Percentiles rank a stretch among this genome's conserved stretches.
phyloP scores from a whole-genome alignment of 2,797 vertebrate species.

The Emys orbicularis region DNA sequence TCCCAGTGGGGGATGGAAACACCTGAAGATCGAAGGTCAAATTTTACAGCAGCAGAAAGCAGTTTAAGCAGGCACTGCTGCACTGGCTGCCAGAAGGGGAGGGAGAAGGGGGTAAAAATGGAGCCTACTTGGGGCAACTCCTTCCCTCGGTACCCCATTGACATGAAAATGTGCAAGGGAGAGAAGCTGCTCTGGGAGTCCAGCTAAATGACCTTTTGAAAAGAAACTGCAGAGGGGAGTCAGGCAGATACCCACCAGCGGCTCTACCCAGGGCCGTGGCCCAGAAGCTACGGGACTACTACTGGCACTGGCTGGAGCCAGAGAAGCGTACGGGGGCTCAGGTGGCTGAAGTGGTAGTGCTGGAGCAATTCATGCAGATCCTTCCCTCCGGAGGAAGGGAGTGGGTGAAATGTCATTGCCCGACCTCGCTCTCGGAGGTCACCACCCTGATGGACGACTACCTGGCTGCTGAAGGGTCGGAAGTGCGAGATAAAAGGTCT shows the following conservation, averaged over 20 bases:
- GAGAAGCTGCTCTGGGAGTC: background rate
- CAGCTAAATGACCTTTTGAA: background rate
- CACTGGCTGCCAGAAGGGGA: background rate
- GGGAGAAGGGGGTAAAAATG: background rate
- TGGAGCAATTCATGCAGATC: too few species aligned
- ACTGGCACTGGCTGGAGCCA: too few species aligned
- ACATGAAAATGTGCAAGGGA: background rate
- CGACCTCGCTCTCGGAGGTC: too few species aligned
- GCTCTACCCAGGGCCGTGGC: too few species aligned
- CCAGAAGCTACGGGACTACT: too few species aligned
- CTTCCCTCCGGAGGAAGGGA: too few species aligned
- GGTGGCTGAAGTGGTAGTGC: too few species aligned
- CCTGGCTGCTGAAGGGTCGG: too few species aligned
- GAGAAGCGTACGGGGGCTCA: too few species aligned
- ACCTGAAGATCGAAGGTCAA: background rate
- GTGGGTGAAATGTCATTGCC: too few species aligned
- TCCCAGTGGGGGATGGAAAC: fast-evolving
- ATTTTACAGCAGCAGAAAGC: background rate
- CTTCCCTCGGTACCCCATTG: background rate
- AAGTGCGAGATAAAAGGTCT: too few species aligned
- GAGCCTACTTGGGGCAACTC: background rate
- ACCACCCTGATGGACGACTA: too few species aligned
- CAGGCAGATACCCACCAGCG: background rate
- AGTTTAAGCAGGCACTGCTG: fast-evolving
- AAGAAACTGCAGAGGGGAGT: background rate